Evolutionary conservation across 2,888 invertebrate species (phyloP), one percentile per base, ranked within the genome.

Genomic region (Notodonta dromedarius): DNA sequence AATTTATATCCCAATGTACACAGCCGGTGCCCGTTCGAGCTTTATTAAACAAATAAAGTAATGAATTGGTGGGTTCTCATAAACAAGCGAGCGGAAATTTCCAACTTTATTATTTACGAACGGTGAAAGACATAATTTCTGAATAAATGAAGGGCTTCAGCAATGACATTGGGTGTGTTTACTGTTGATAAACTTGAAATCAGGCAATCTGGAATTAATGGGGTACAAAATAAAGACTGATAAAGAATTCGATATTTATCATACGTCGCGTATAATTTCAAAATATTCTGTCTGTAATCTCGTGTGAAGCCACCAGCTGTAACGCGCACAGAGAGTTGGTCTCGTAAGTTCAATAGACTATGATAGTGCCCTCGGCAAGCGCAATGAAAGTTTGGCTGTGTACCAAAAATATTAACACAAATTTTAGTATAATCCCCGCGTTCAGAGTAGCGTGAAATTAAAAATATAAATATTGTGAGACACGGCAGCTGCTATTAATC

Each of bases 1-100:
- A 91, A 92, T 92, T 91, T 91, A 91, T 91, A 91, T 82, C 84
- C 83, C 85, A 84, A 85, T 87, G 86, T 89, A 85, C 82, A 84
- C 88, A 87, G 86, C 79, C 86, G 84, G 86, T 78, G 86, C 87
- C 78, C 78, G 84, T 84, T 84, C 72, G 78, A 84, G 89, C 90
- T 89, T 91, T 91, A 91, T 90, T 90, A 90, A 90, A 89, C 89
- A 89, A 90, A 91, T 90, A 90, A 91, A 86, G 87, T 87, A 90
- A 90, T 89, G 87, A 91, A 89, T 90, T 84, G 86, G 85, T 82
- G 80, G 79, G 85, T 83, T 84, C 83, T 85, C 85, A 83, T 87
- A 88, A 90, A 88, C 87, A 88, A 85, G 85, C 80, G 82, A 83
- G 82, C 82, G 82, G 82, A 87, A 87, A 84, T 88, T 35, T 86